A percentile compares a stretch with the other conserved stretches of the same genome.
phyloP scores from a whole-genome alignment of 2,113 vertebrate genomes.

The Amia ocellicauda region DNA sequence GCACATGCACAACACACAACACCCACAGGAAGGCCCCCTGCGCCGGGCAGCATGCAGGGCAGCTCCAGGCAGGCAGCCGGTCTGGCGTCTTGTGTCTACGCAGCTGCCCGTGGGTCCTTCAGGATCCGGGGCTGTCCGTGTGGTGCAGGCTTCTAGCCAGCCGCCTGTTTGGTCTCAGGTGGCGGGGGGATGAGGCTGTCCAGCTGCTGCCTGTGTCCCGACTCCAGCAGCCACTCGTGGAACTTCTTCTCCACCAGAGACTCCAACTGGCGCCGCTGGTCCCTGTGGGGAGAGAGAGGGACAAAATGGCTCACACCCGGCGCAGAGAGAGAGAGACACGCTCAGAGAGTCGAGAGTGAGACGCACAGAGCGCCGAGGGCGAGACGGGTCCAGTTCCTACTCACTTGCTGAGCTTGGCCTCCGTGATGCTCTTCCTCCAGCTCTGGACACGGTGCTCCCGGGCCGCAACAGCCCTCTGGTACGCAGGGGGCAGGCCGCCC shows the following conservation, averaged over 20 bases:
- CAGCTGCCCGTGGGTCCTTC: background rate
- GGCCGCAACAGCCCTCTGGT: conserved; percentile 70
- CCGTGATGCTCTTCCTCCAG: conserved; percentile 86
- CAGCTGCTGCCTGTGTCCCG: conserved; percentile 81
- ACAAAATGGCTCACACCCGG: background rate
- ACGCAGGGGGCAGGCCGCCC: conserved; percentile 73
- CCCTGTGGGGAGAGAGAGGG: conserved; percentile 59
- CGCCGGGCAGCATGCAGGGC: no score
- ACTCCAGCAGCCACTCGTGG: conserved; percentile 83
- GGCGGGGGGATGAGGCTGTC: conserved; percentile 78
- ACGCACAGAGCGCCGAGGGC: no score
- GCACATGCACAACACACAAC: no score
- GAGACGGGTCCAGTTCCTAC: conserved; percentile 39
- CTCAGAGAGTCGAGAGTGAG: no score
- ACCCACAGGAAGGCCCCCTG: no score
- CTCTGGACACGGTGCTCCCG: conserved; percentile 75
- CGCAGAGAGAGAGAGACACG: no score
- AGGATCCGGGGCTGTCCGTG: conserved; percentile 32
- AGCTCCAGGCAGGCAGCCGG: background rate
- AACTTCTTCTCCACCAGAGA: conserved; percentile 83
- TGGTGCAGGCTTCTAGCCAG: conserved; percentile 46
- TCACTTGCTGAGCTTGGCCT: conserved; percentile 82
- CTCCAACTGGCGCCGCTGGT: conserved; percentile 83
- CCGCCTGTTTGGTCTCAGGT: conserved; percentile 50
- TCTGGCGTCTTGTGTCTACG: background rate